phyloP scores from a whole-genome alignment of 1,140 invertebrate genomes.

The Pogonomyrmex barbatus region DNA sequence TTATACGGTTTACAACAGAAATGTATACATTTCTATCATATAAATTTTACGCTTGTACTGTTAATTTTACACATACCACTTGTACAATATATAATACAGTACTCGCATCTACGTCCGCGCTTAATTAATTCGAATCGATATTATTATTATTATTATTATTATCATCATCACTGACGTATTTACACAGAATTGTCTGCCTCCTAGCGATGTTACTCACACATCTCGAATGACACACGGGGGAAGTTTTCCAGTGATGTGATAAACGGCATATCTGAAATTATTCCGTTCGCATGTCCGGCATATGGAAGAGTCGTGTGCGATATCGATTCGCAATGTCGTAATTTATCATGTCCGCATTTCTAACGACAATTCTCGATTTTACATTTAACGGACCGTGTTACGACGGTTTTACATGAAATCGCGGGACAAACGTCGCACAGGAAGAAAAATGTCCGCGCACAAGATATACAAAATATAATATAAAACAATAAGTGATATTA shows the following conservation, averaged over 20 bases:
- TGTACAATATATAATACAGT: not conserved
- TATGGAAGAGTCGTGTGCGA: not conserved
- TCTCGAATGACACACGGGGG: not conserved
- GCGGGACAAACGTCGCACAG: not conserved
- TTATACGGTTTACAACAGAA: not conserved
- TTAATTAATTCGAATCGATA: conserved; percentile 26
- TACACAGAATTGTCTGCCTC: conserved; percentile 1
- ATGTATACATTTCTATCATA: not conserved
- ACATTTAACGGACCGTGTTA: not conserved
- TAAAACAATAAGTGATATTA: not conserved
- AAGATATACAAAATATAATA: conserved; percentile 40
- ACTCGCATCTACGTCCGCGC: conserved; percentile 2
- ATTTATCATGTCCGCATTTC: not conserved
- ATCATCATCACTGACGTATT: not conserved
- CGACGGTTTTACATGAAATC: not conserved
- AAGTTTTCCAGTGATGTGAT: not conserved
- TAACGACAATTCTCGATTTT: not conserved
- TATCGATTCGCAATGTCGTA: not conserved
- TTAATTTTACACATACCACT: not conserved
- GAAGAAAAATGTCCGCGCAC: conserved; percentile 2
- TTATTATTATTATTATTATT: conserved; percentile 3
- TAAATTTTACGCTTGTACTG: conserved; percentile 3
- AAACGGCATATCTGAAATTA: not conserved
- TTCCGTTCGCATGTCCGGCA: not conserved
- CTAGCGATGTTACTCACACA: not conserved